Evolutionary conservation across 2,113 vertebrate species (phyloP), one percentile per base, ranked within the genome.

Genomic region (Sorex araneus): DNA sequence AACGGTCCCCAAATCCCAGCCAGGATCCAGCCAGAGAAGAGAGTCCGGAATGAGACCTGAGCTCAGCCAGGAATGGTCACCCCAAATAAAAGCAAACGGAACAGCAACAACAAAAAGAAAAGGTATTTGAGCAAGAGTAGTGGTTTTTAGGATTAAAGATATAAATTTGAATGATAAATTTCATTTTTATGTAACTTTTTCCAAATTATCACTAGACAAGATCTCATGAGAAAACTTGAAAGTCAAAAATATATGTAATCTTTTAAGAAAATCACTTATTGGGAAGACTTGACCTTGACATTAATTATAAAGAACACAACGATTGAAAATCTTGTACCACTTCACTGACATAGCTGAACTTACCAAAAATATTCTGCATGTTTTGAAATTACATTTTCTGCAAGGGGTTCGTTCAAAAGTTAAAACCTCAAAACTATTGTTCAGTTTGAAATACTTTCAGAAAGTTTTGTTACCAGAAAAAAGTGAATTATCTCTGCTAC

Each of bases 321-420:
- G 47, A 89, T 79, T 91, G 84, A 90, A 87, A 84, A 70, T 79
- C 75, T 78, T 63, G 28, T 78, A 43, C 23, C 32, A 63, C 40
- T 82, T 28, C 30, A 45, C 25, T 47, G 34, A 32, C 43, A 79
- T 74, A 40, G 66, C 57, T 47, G 27, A 64, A 92, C 63, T 69
- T 63, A 89, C 83, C 76, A 81, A 7, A 81, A 86, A 10, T 86
- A 32, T 21, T 77, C 11, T 88, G 66, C 4, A 73, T 66, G 88
- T 93, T n/a, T 84, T 73, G 67, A 94, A 87, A 73, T 93, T 76
- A 79, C 43, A n/a, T 81, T 95, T 84, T 60, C 45, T 91, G 60
- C 32, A 21, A 27, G 89, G 77, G 78, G 32, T 77, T 94, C 78
- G 32, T 77, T 94, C 78, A 93, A 92, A 89, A 40, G 81, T 74